These are phyloP conservation scores for Pampus argenteus DNA, from an alignment of 2,797 vertebrate species.

Conservation along the genomic window DNA sequence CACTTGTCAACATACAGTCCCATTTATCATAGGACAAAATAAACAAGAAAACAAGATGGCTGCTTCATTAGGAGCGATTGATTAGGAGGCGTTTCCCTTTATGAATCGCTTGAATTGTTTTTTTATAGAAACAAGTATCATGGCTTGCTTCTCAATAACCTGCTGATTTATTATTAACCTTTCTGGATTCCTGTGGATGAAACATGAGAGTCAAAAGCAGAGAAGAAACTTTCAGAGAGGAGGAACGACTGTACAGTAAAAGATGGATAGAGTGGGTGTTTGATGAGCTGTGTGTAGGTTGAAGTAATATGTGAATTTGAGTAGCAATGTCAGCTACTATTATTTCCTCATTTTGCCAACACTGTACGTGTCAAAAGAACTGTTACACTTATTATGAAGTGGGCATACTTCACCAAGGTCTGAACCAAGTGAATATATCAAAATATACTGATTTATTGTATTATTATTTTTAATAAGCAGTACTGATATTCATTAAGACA, in stretches of 20 bases:
- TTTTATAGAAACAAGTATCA: not conserved
- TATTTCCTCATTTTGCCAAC: slow-evolving; percentile 6
- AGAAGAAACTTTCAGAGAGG: slow-evolving; percentile 10
- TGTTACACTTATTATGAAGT: slow-evolving; percentile 3
- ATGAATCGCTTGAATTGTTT: slow-evolving; percentile 15
- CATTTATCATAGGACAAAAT: slow-evolving; percentile 38
- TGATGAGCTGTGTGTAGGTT: slow-evolving; percentile 2
- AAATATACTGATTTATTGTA: too few species aligned
- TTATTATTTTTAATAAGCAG: slow-evolving; percentile 12
- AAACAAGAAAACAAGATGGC: slow-evolving; percentile 27
- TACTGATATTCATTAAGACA: slow-evolving; percentile 6
- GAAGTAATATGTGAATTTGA: too few species aligned
- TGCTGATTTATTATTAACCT: slow-evolving; percentile 30
- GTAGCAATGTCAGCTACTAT: not conserved
- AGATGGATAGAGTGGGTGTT: not conserved
- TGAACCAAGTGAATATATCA: slow-evolving; percentile 13
- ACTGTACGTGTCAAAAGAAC: not conserved
- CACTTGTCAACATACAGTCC: slow-evolving; percentile 49
- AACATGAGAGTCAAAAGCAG: slow-evolving; percentile 7
- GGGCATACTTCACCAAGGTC: slow-evolving; percentile 7
- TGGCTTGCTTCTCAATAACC: not conserved
- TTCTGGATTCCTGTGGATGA: slow-evolving; percentile 17
- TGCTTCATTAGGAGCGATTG: slow-evolving; percentile 29
- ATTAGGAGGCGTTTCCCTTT: not conserved
- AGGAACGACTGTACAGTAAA: not conserved